Conservation (phyloP, 2,888 invertebrate genomes). For the Apamea anceps region DNA sequence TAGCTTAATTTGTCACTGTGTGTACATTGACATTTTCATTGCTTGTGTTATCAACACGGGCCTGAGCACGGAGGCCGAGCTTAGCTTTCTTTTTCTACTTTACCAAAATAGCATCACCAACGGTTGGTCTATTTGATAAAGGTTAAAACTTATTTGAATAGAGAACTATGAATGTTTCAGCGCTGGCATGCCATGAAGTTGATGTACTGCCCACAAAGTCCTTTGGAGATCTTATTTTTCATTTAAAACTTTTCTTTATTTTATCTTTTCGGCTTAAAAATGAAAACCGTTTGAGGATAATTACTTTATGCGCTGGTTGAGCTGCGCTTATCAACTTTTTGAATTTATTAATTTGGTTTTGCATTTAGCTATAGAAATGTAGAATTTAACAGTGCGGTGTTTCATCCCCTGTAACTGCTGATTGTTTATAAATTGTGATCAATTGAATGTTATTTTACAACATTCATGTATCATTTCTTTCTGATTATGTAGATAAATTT, state of each 20-base stretch:
- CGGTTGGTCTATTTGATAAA: slow-evolving; percentile 6
- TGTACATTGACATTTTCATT: not conserved
- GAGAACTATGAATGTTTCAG: slow-evolving; percentile 12
- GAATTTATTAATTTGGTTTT: slow-evolving; percentile 7
- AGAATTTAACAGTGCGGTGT: not conserved
- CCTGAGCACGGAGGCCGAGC: not conserved
- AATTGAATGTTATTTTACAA: not conserved
- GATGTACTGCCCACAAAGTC: not conserved
- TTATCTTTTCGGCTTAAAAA: slow-evolving; percentile 5
- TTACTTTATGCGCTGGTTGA: not conserved
- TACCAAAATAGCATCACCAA: slow-evolving; percentile 8
- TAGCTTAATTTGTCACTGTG: too few relatives aligned
- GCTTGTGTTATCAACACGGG: not conserved
- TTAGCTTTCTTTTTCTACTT: not conserved
- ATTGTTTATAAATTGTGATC: not conserved
- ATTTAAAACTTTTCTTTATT: not conserved
- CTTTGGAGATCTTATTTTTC: not conserved
- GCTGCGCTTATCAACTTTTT: not conserved
- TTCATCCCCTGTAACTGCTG: not conserved
- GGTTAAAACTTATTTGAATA: slow-evolving; percentile 6
- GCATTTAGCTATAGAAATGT: not conserved
- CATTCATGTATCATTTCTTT: not conserved
- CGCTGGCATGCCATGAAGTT: not conserved
- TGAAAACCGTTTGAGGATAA: not conserved
- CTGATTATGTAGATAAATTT: slow-evolving; percentile 7